phyloP scores from a whole-genome alignment of 2,113 vertebrate species.

The Piaya cayana region DNA sequence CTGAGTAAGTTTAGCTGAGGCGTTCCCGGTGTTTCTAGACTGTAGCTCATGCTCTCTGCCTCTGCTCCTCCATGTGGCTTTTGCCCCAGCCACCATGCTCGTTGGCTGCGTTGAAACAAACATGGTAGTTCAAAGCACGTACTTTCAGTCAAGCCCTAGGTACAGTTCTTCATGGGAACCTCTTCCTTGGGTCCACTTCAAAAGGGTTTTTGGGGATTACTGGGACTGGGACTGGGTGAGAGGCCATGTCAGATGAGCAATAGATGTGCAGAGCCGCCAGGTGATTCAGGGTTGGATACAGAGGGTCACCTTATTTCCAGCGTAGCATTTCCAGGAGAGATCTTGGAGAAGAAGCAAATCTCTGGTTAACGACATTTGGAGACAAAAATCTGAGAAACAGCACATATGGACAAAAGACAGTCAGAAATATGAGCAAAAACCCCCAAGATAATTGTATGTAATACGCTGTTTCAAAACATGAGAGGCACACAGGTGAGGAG shows the following conservation, averaged over 20 bases:
- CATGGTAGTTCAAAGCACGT: fast-evolving
- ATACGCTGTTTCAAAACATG: not conserved
- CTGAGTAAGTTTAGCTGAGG: not conserved
- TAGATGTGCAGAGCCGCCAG: not conserved
- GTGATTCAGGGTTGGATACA: not conserved
- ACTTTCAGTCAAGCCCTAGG: not conserved
- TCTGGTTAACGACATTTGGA: not conserved
- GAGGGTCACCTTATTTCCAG: not conserved
- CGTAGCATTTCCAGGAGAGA: not conserved
- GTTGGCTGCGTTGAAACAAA: fast-evolving
- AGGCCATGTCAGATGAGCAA: not conserved
- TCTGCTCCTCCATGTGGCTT: not conserved
- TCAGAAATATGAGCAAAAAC: not conserved
- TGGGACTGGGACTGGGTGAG: not conserved
- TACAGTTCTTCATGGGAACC: not conserved
- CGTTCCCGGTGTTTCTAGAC: not conserved
- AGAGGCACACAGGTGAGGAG: not conserved
- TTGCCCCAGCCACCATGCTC: not conserved
- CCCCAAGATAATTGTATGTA: not conserved
- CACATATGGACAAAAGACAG: not conserved
- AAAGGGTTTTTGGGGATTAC: not conserved
- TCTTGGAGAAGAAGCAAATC: not conserved
- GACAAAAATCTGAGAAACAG: not conserved
- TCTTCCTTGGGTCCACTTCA: not conserved
- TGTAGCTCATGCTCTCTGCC: not conserved